These are phyloP conservation scores for Allobates femoralis DNA, from an alignment of 2,797 vertebrate species.

Conservation along the genomic window DNA sequence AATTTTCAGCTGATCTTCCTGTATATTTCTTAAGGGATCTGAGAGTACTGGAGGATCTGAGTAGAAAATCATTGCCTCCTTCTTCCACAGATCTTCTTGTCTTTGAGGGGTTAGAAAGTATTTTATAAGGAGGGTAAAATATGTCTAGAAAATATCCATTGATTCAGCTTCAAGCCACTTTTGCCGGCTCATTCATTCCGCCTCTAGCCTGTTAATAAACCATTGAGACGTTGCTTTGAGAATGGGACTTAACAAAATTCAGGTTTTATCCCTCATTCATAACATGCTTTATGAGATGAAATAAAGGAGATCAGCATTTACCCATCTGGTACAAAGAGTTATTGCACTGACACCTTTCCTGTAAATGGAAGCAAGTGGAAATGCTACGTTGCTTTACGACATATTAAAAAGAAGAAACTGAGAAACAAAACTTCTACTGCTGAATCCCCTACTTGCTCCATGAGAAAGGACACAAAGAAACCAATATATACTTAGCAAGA, in stretches of 20 bases:
- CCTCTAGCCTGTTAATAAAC: conserved; percentile 46
- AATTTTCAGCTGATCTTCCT: conserved; percentile 14
- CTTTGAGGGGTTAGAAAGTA: conserved; percentile 34
- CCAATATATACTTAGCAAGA: neutral
- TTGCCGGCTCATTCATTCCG: neutral
- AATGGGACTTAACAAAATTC: conserved; percentile 25
- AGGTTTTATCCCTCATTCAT: conserved; percentile 27
- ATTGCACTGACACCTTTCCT: neutral
- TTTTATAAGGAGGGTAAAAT: conserved; percentile 38
- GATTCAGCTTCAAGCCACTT: conserved; percentile 34
- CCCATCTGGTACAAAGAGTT: conserved; percentile 3
- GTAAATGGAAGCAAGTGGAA: neutral
- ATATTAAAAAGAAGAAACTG: neutral
- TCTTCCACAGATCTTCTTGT: conserved; percentile 27
- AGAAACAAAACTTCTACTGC: neutral
- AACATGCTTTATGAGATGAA: conserved; percentile 16
- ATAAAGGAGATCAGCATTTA: conserved; percentile 29
- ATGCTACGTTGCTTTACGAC: neutral
- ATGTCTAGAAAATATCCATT: conserved; percentile 30
- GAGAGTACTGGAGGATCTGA: neutral
- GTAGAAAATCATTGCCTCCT: conserved; percentile 5
- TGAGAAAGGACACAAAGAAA: neutral
- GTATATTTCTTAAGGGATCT: conserved; percentile 41
- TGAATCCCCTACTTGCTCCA: neutral
- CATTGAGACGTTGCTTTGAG: conserved; percentile 23